These are phyloP conservation scores for Pampusana beccarii DNA, from an alignment of 2,113 vertebrate genomes.

Conservation along the genomic window DNA sequence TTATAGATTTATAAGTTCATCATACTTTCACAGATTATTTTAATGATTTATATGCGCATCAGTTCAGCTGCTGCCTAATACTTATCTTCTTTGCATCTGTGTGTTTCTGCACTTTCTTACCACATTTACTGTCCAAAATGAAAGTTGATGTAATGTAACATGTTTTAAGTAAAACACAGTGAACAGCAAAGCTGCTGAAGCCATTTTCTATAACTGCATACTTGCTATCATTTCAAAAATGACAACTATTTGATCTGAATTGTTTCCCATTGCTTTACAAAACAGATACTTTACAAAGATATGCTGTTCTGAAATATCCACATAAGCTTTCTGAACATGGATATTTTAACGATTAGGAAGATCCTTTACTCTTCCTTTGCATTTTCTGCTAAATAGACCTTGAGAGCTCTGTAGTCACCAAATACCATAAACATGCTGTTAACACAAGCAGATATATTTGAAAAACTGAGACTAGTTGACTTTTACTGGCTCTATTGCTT, in stretches of 20 bases:
- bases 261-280: neutral
- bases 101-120: neutral
- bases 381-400: neutral
- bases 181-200: neutral
- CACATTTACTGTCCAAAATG: neutral
- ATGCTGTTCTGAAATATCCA: neutral
- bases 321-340: neutral
- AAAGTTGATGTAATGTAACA: neutral
- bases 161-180: neutral
- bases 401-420: neutral
- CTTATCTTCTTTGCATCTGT: neutral
- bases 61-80: neutral
- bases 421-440: neutral
- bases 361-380: neutral
- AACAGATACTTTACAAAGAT: neutral
- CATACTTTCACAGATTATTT: neutral
- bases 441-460: neutral
- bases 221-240: neutral
- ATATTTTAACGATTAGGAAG: neutral
- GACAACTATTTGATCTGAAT: neutral
- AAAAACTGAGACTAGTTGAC: neutral
- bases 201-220: neutral
- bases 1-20: neutral
- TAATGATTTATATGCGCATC: neutral
- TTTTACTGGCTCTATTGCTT: neutral